Evolutionary conservation across 2,113 vertebrate genomes (phyloP).

Genomic region (Odocoileus virginianus): DNA sequence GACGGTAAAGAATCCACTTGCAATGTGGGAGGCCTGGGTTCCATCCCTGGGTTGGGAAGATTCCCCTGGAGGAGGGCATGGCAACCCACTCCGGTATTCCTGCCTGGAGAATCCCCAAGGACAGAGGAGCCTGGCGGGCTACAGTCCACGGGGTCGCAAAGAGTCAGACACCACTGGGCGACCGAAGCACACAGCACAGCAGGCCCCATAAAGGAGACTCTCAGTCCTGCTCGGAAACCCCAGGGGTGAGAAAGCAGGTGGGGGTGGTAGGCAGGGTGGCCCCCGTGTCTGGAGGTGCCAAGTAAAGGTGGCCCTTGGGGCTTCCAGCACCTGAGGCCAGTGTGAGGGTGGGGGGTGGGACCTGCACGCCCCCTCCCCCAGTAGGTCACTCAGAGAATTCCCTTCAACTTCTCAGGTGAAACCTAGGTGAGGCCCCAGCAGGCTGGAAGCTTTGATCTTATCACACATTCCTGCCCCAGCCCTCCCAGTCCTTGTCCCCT

Average conservation of each 20-base stretch:
- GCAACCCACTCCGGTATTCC: rapidly evolving
- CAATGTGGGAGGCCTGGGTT: background rate
- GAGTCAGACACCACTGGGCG: rapidly evolving
- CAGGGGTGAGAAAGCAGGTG: background rate
- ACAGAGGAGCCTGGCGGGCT: background rate
- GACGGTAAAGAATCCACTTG: background rate
- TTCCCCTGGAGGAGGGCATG: background rate
- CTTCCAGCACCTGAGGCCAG: background rate
- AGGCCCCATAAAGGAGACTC: background rate
- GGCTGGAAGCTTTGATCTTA: slow-evolving; percentile 71
- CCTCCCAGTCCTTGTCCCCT: background rate
- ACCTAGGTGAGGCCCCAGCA: slow-evolving; percentile 54
- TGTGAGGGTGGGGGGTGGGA: background rate
- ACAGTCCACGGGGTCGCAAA: background rate
- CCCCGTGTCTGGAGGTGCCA: background rate
- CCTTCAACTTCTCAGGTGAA: slow-evolving; percentile 61
- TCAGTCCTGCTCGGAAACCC: background rate
- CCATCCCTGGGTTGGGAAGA: background rate
- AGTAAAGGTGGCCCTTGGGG: background rate
- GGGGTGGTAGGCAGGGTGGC: background rate
- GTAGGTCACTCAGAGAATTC: slow-evolving; percentile 50
- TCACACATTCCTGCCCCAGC: slow-evolving; percentile 68
- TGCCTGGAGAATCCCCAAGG: background rate
- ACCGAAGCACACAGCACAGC: background rate
- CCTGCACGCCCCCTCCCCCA: background rate